phyloP scores from a whole-genome alignment of 1,140 invertebrate genomes.

The Gonioctena quinquepunctata region DNA sequence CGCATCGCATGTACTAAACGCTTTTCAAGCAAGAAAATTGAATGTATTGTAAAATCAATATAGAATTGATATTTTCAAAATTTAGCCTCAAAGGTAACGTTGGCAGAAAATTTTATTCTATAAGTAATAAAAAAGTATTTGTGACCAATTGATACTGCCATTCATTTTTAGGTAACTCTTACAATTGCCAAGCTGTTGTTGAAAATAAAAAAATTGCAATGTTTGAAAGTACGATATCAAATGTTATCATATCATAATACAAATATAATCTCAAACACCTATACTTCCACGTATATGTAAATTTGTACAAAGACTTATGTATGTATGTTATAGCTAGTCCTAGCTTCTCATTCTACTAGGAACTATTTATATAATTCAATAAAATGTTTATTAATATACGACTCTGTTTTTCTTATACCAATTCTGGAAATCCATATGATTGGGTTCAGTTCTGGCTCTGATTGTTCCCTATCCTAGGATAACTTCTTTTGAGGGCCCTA shows the following conservation, averaged over 20 bases:
- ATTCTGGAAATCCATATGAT: no score
- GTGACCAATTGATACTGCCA: constrained; percentile 48
- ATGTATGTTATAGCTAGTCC: constrained; percentile 51
- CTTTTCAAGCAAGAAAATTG: not conserved
- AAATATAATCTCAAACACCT: constrained; percentile 17
- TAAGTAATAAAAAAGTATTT: constrained; percentile 21
- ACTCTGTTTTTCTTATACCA: not conserved
- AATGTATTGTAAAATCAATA: not conserved
- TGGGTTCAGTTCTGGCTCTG: no score
- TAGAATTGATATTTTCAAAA: not conserved
- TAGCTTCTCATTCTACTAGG: constrained; percentile 47
- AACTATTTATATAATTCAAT: constrained; percentile 52
- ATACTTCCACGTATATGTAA: constrained; percentile 46
- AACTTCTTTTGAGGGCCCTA: no score
- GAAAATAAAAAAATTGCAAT: constrained; percentile 32
- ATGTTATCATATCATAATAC: constrained; percentile 47
- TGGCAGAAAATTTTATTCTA: constrained; percentile 31
- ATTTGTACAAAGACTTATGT: constrained; percentile 47
- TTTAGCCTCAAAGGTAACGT: constrained; percentile 17
- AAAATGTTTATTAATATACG: constrained; percentile 35
- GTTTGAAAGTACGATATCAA: constrained; percentile 34
- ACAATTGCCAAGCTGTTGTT: constrained; percentile 35
- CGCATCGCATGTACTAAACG: not conserved
- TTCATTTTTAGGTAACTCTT: constrained; percentile 30
- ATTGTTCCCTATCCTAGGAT: no score